A percentile compares a stretch with the other conserved stretches of the same genome.
phyloP scores from a whole-genome alignment of 1,140 invertebrate genomes.

The Stegodyphus mimosarum region DNA sequence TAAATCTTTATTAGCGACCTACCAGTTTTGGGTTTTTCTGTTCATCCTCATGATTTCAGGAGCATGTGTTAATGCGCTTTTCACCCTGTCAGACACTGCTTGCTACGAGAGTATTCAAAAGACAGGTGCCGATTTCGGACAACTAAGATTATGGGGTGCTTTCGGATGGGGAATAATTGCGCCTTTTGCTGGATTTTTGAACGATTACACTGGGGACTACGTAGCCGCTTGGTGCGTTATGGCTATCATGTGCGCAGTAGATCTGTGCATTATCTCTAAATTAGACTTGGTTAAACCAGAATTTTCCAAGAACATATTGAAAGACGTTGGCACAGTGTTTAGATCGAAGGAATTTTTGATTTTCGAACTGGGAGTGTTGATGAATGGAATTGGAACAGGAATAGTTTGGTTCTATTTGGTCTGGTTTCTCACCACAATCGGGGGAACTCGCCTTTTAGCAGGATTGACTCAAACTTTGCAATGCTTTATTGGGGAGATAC shows the following conservation, averaged over 20 bases:
- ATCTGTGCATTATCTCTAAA: background rate
- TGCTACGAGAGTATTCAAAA: constrained; percentile 29
- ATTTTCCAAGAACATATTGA: constrained; percentile 40
- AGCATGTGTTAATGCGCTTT: constrained; percentile 45
- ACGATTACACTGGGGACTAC: constrained; percentile 14
- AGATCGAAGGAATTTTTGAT: constrained; percentile 74
- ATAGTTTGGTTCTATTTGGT: constrained; percentile 86
- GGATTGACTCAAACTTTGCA: constrained; percentile 82
- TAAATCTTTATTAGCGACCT: constrained; percentile 1
- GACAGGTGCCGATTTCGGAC: constrained; percentile 74
- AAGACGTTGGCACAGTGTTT: constrained; percentile 74
- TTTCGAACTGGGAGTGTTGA: constrained; percentile 82
- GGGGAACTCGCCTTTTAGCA: constrained; percentile 76
- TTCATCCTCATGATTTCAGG: constrained; percentile 48
- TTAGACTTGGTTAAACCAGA: constrained; percentile 28
- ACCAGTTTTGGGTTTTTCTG: constrained; percentile 62
- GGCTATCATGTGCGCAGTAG: background rate
- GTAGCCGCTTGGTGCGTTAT: background rate
- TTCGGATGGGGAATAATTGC: constrained; percentile 60
- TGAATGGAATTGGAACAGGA: constrained; percentile 84
- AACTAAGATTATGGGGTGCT: constrained; percentile 79
- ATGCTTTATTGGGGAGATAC: constrained; percentile 75
- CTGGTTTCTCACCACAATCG: constrained; percentile 65
- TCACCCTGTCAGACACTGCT: constrained; percentile 62
- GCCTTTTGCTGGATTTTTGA: constrained; percentile 10